Evolutionary conservation across 2,888 invertebrate species (phyloP), one percentile per base, ranked within the genome.

Genomic region (Cryptocephalus moraei): DNA sequence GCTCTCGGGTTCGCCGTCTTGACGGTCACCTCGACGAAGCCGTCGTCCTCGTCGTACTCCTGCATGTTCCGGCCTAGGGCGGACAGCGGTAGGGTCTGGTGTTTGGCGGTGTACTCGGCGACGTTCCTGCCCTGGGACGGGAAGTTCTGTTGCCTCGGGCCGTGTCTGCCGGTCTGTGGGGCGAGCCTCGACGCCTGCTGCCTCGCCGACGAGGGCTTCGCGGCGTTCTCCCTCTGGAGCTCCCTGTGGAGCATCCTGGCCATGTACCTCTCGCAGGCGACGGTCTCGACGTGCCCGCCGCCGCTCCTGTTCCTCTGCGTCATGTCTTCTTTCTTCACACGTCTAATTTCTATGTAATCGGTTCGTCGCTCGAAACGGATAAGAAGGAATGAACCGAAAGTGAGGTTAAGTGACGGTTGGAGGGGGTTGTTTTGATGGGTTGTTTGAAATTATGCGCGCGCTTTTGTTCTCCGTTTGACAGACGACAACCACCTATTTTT

Each of bases 21-120:
- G 14, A 60, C 55, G 9, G 60, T 57, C 32, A 60, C 59, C 52
- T 64, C 61, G 3, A 61, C 60, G 42, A 57, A 44, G 39, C 55
- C 55, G 4, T 57, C 49, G 45, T 64, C 61, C 34, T 60, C 59
- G 10, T 51, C 47, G 41, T 53, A 54, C 22, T 22, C 22, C 22
- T 22, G 22, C 22, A 22, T 6, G 22, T 22, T 22, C 22, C n/a
- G n/a, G n/a, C 11, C 46, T 44, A 32, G 49, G 46, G 22, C 53
- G n/a, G n/a, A n/a, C n/a, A n/a, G n/a, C n/a, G n/a, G n/a, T n/a
- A n/a, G n/a, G n/a, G n/a, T n/a, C n/a, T 22, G 22, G 6, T 6
- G 22, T 22, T 22, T 22, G 3, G 6, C 22, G 3, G 6, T 6
- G 6, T 22, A 22, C 22, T 22, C 22, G 3, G 22, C 2, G 22